phyloP scores from a whole-genome alignment of 2,797 vertebrate species.

The Alexandromys oeconomus region DNA sequence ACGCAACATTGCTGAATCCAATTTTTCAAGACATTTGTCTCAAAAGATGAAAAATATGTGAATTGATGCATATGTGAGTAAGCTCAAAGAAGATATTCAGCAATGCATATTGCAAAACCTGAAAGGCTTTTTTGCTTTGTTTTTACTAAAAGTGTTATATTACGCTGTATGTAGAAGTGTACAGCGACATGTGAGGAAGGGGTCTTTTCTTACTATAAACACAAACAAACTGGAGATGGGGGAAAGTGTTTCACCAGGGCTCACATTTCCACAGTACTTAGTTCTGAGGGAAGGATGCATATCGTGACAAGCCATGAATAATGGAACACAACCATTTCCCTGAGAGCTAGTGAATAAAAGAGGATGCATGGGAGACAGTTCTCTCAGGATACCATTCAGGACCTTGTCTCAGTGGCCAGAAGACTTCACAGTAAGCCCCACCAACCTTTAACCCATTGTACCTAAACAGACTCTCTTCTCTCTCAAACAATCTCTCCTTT shows the following conservation, averaged over 20 bases:
- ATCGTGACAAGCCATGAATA: not conserved
- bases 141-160: not conserved
- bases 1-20: not conserved
- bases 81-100: not conserved
- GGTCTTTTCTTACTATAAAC: not conserved
- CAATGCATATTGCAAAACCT: not conserved
- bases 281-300: no score
- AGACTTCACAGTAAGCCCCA: not conserved
- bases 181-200: not conserved
- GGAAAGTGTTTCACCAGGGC: not conserved
- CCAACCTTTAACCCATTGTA: not conserved
- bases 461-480: no score
- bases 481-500: no score
- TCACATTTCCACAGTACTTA: not conserved
- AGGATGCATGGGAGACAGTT: not conserved
- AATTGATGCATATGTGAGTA: not conserved
- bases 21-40: not conserved
- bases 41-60: not conserved
- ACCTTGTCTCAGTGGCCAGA: no score
- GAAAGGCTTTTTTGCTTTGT: no score
- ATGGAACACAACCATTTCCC: not conserved
- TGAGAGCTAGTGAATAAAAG: not conserved
- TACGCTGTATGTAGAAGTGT: not conserved
- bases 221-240: fast-evolving
- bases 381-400: not conserved